Base-by-base conservation (phyloP, 1,140 invertebrate species). In the Drosophila kanapiae region DNA sequence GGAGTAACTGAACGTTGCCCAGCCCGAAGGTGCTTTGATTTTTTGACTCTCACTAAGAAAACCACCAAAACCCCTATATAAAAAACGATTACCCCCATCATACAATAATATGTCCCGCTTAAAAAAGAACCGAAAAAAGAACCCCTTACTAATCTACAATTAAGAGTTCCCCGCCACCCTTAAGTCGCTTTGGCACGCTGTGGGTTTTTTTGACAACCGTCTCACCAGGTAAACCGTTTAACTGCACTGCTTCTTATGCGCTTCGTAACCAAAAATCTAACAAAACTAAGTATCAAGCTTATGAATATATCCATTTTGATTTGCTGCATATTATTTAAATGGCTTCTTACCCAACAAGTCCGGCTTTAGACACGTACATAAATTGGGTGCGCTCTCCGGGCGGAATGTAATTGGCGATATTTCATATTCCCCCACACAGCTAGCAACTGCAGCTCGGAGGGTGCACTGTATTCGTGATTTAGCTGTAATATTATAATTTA, bases 161-260 rank as follows among this genome's bases (percentile, higher is more conserved):
- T 74, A 75, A 77, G 74, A 71, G 71, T 69, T 51, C 68, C 72
- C 74, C 79, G 70, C 61, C 83, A 87, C 80, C 84, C 92, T 87
- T 91, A 91, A 91, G 93, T 94, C 94, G 94, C 94, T 94, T 94
- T 94, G 93, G 94, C 94, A 94, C 94, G 94, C 93, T 93, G 90
- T 93, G 93, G 93, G 93, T 93, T 93, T 93, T 91, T 88, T 92
- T 88, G 80, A 86, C 92, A 90, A 93, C 86, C 86, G 92, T 88
- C 90, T 93, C 92, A 93, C 91, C 92, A 93, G 93, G 93, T 93
- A 93, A 93, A 78, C 78, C 79, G 70, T 80, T 84, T 64, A 77
- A 88, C 51, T 92, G 91, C 91, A 92, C 91, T 91, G 91, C 91
- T 92, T 92, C 68, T 91, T 91, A 86, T 51, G 60, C 72, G 85